Conservation (phyloP, 2,888 invertebrate genomes). For the Caenorhabditis japonica region DNA sequence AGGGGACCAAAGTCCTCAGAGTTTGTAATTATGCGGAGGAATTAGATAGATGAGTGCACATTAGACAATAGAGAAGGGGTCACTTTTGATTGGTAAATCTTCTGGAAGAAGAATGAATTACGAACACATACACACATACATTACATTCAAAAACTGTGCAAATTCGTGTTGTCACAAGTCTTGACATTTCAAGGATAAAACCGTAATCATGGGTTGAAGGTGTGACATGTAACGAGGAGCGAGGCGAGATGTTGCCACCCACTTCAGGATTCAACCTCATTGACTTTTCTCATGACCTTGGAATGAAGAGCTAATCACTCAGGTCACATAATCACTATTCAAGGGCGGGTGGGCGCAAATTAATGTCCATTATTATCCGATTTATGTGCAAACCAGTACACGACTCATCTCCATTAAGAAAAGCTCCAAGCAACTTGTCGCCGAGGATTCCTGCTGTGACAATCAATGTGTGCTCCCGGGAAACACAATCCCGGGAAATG, state of each 20-base stretch:
- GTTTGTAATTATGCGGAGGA: constrained; percentile 50
- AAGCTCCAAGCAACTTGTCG: constrained; percentile 10
- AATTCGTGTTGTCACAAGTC: too few species aligned
- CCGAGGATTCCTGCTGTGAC: constrained; percentile 33
- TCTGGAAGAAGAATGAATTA: too few species aligned
- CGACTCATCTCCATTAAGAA: constrained; percentile 16
- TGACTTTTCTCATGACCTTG: constrained; percentile 44
- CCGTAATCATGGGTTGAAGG: too few species aligned
- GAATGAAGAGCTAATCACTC: constrained; percentile 32
- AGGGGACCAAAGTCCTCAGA: constrained; percentile 12
- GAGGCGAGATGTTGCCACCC: too few species aligned
- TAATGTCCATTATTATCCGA: constrained; percentile 32
- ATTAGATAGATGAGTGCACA: constrained; percentile 47
- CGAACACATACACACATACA: too few species aligned
- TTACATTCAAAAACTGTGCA: too few species aligned
- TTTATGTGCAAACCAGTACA: constrained; percentile 31
- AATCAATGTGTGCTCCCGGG: too few species aligned
- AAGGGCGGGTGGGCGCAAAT: constrained; percentile 22
- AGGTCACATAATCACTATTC: constrained; percentile 41
- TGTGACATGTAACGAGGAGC: too few species aligned
- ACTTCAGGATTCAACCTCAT: too few species aligned
- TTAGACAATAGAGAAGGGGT: constrained; percentile 20
- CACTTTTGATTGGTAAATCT: constrained; percentile 14
- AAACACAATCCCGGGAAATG: too few species aligned
- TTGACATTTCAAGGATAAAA: too few species aligned